Percentiles rank a stretch among this genome's conserved stretches.
phyloP scores from a whole-genome alignment of 2,888 invertebrate genomes.

The Alloscopus bannaensis region DNA sequence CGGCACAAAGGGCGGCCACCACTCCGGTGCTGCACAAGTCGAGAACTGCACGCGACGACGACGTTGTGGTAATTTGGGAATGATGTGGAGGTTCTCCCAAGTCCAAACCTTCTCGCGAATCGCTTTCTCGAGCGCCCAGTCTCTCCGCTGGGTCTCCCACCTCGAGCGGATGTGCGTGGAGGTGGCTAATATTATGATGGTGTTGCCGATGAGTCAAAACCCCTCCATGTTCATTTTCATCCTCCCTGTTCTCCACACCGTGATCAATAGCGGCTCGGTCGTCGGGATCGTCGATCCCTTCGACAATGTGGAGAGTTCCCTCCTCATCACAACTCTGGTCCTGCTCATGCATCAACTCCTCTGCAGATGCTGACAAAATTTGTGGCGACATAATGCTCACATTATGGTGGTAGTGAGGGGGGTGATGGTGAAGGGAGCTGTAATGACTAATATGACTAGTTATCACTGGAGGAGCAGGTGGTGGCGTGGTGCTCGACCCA shows the following conservation, averaged over 20 bases:
- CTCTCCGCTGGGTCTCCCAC: background rate
- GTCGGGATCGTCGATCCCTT: conserved; percentile 31
- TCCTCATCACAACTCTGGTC: conserved; percentile 44
- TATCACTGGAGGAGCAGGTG: background rate
- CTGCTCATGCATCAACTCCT: background rate
- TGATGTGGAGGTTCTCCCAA: background rate
- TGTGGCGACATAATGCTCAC: conserved; percentile 32
- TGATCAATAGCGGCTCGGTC: conserved; percentile 35
- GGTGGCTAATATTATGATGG: too few relatives aligned
- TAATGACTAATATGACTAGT: conserved; percentile 22
- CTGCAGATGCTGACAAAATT: conserved; percentile 4
- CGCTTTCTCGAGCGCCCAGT: background rate
- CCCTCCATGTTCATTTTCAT: background rate
- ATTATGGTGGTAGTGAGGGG: conserved; percentile 42
- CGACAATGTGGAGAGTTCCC: conserved; percentile 42
- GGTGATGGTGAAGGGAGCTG: conserved; percentile 11
- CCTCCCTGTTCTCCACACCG: conserved; percentile 24
- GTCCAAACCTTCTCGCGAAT: conserved; percentile 13
- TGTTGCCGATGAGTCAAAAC: conserved; percentile 13
- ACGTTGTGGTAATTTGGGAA: background rate
- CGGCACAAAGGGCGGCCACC: too few relatives aligned
- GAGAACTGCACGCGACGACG: conserved; percentile 3
- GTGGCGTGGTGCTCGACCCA: background rate
- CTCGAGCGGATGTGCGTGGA: background rate
- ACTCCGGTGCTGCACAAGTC: conserved; percentile 5